These are phyloP conservation scores for Phyto melanocephala DNA, from an alignment of 2,888 invertebrate species.

Conservation along the genomic window DNA sequence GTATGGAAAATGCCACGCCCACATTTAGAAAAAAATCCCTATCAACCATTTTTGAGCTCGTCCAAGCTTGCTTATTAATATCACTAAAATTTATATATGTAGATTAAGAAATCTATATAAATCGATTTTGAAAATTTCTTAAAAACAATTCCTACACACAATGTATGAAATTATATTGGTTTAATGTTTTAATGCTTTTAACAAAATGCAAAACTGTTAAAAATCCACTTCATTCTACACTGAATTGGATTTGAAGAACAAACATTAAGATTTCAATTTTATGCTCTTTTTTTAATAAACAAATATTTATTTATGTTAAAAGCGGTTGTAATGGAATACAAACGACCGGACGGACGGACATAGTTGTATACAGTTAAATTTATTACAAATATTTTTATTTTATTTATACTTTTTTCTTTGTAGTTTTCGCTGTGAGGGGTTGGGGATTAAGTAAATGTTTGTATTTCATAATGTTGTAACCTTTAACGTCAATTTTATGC, in stretches of 20 bases:
- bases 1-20: too few species aligned
- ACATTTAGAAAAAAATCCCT: too few species aligned
- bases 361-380: neutral
- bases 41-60: too few species aligned
- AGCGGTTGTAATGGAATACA: constrained; percentile 45
- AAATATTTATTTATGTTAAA: constrained; percentile 54
- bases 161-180: constrained; percentile 71
- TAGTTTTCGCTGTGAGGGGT: neutral
- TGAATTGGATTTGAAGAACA: neutral
- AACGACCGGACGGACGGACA: constrained; percentile 4
- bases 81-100: too few species aligned
- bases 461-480: constrained; percentile 75
- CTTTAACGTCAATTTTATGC: constrained; percentile 79
- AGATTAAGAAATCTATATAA: too few species aligned
- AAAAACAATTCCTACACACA: neutral
- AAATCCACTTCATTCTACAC: neutral
- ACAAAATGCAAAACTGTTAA: constrained; percentile 58
- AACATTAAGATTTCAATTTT: constrained; percentile 53
- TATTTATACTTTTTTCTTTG: neutral
- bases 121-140: too few species aligned
- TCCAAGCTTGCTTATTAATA: too few species aligned
- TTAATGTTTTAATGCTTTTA: constrained; percentile 73
- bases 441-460: constrained; percentile 74
- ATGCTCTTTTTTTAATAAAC: constrained; percentile 45
- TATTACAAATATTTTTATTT: constrained; percentile 36